phyloP scores from a whole-genome alignment of 2,113 vertebrate genomes.

The Pavo muticus region DNA sequence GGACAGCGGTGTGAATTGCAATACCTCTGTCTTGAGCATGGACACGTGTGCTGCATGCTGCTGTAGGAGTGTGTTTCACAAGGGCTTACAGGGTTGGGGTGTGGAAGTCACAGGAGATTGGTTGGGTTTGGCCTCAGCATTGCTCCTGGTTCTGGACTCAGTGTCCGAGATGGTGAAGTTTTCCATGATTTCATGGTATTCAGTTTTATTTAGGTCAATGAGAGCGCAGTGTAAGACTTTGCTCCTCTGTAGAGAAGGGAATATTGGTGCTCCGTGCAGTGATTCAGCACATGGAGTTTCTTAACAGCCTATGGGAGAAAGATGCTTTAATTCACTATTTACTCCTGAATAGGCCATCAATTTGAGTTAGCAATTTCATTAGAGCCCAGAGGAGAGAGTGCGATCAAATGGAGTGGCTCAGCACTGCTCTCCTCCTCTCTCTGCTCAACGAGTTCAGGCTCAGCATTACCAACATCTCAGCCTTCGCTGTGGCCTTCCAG shows the following conservation, averaged over 20 bases:
- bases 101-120: neutral
- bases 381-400: constrained; percentile 18
- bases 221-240: constrained; percentile 33
- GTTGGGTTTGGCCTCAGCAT: neutral
- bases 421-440: neutral
- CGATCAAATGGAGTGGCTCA: constrained; percentile 19
- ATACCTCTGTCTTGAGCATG: fast-evolving
- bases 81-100: neutral
- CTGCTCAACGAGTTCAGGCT: neutral
- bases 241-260: constrained; percentile 23
- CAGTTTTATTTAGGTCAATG: constrained; percentile 60
- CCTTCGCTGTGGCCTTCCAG: neutral
- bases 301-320: constrained; percentile 32
- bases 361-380: constrained; percentile 56
- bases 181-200: neutral
- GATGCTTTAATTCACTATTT: constrained; percentile 36
- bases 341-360: constrained; percentile 50
- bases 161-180: neutral
- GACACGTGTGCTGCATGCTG: neutral
- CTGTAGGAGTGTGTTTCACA: neutral
- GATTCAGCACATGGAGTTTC: constrained; percentile 44
- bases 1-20: neutral
- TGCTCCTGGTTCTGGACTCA: neutral
- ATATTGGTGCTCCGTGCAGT: constrained; percentile 38
- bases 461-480: neutral